A percentile compares a stretch with the other conserved stretches of the same genome.
Conservation (phyloP, 2,113 vertebrate genomes). For the Scolopax mira region DNA sequence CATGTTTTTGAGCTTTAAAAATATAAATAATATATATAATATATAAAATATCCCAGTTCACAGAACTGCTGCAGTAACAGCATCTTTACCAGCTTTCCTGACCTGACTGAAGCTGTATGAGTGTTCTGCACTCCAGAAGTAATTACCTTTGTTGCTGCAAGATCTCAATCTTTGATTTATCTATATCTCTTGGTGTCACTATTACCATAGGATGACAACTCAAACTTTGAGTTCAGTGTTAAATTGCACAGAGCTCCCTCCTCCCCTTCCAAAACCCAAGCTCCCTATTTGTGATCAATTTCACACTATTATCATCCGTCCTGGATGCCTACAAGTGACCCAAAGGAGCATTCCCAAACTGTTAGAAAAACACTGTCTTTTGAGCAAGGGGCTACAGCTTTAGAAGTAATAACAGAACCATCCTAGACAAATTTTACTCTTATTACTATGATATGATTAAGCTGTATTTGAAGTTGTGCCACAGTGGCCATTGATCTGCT, state of each 20-base stretch:
- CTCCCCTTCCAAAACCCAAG: background rate
- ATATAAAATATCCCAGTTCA: background rate
- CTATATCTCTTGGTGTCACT: background rate
- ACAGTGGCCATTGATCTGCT: background rate
- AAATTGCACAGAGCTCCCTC: background rate
- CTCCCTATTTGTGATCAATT: background rate
- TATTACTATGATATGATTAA: background rate
- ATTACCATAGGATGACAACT: background rate
- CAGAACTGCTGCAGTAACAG: background rate
- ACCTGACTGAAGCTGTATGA: background rate
- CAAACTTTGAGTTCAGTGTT: background rate
- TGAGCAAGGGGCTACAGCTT: background rate
- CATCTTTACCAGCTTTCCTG: background rate
- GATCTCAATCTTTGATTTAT: background rate
- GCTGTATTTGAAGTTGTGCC: background rate
- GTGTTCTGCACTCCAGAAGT: background rate
- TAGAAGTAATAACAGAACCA: background rate
- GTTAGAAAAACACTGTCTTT: background rate
- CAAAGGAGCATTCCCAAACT: background rate
- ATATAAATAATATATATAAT: no score
- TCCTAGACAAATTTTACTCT: background rate
- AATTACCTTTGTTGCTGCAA: background rate
- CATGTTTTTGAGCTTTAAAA: background rate
- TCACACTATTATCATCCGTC: background rate
- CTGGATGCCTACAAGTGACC: background rate